A percentile compares a stretch with the other conserved stretches of the same genome.
These are phyloP conservation scores for Rhyacophila evoluta DNA, from an alignment of 2,888 invertebrate genomes.

Conservation along the genomic window DNA sequence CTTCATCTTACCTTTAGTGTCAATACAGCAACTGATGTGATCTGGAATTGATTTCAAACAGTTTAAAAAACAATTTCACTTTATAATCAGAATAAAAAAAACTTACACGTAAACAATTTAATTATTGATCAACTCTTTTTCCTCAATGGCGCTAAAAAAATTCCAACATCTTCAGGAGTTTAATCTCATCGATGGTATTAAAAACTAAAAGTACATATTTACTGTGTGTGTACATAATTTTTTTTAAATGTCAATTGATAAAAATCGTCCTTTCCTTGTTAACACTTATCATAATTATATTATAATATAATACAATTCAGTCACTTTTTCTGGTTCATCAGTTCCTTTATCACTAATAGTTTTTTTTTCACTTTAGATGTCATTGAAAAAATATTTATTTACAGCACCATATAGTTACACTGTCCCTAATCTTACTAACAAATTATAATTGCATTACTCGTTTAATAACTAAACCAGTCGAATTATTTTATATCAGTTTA, in stretches of 20 bases:
- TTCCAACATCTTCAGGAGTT: slow-evolving; percentile 34
- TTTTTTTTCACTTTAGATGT: background rate
- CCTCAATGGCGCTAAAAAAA: slow-evolving; percentile 18
- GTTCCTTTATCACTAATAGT: slow-evolving; percentile 1
- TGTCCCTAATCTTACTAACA: background rate
- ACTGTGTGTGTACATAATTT: slow-evolving; percentile 38
- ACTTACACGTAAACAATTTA: background rate
- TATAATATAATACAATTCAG: background rate
- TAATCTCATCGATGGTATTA: slow-evolving; percentile 53
- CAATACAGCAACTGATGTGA: background rate
- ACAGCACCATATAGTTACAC: slow-evolving; percentile 18
- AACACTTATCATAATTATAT: background rate
- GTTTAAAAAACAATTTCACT: background rate
- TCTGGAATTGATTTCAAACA: background rate
- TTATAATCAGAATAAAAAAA: slow-evolving; percentile 1
- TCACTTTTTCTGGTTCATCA: slow-evolving; percentile 3
- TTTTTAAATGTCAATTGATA: slow-evolving; percentile 47
- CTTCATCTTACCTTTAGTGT: background rate
- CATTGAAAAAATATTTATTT: background rate
- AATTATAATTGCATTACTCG: slow-evolving; percentile 12
- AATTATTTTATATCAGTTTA: background rate
- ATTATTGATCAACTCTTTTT: background rate
- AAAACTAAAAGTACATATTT: slow-evolving; percentile 45
- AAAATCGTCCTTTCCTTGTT: slow-evolving; percentile 28
- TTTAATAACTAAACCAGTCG: slow-evolving; percentile 7